Conservation (phyloP, 2,113 vertebrate genomes). For the Thamnaconus septentrionalis region DNA sequence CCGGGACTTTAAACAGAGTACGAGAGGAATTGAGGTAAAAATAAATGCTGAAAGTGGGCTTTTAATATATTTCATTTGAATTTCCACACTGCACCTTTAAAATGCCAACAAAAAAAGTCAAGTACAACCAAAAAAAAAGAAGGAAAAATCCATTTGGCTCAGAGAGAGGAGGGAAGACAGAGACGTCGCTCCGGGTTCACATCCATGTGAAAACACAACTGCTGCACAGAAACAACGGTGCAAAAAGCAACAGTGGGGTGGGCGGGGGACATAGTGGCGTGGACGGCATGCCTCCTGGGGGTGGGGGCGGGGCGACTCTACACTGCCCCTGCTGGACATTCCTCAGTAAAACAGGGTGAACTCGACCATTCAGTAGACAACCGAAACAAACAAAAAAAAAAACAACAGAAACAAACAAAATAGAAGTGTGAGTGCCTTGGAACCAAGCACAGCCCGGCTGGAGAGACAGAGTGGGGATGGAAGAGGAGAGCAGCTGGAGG, state of each 20-base stretch:
- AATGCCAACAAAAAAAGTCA: no score
- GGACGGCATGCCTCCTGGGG: constrained; percentile 40
- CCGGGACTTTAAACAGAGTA: no score
- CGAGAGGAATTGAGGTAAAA: no score
- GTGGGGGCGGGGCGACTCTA: constrained; percentile 28
- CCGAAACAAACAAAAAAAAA: no score
- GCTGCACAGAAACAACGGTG: constrained; percentile 20
- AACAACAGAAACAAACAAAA: background rate
- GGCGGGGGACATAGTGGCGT: constrained; percentile 50
- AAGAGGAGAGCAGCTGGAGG: no score
- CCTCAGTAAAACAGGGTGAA: constrained; percentile 51
- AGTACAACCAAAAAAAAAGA: background rate
- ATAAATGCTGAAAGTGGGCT: no score
- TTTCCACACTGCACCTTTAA: no score
- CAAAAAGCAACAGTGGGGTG: constrained; percentile 64
- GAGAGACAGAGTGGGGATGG: constrained; percentile 28
- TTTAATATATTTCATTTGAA: no score
- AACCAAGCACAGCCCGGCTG: constrained; percentile 60
- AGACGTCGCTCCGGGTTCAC: constrained; percentile 12
- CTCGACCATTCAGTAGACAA: constrained; percentile 30
- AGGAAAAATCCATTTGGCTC: background rate
- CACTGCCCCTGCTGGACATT: constrained; percentile 64
- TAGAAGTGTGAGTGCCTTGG: constrained; percentile 22
- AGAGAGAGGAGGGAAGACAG: no score
- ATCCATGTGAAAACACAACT: constrained; percentile 98